Evolutionary conservation across 64 coral and sea anemone species (phyloP).

Genomic region (Pocillopora verrucosa): DNA sequence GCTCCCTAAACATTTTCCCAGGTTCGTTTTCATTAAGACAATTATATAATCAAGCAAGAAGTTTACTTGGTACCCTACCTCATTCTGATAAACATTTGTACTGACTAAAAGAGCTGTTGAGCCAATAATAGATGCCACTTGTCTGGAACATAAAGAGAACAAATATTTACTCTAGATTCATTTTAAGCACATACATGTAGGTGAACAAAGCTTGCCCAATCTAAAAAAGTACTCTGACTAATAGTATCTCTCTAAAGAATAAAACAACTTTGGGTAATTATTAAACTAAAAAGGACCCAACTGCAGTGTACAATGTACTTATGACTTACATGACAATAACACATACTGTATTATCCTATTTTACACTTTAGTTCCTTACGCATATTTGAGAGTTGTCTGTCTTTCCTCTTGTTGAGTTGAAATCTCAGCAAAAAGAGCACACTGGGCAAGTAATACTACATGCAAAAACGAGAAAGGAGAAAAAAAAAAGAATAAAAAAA

Average conservation of each 20-base stretch:
- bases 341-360: not conserved
- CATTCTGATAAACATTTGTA: conserved; percentile 67
- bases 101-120: conserved; percentile 72
- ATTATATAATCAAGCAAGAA: too few relatives aligned
- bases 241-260: too few relatives aligned
- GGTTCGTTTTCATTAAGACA: too few relatives aligned
- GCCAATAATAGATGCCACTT: conserved; percentile 84
- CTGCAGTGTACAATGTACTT: not conserved
- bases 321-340: too few relatives aligned
- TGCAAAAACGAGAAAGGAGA: not conserved
- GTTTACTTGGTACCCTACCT: conserved; percentile 38
- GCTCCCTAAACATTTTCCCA: too few relatives aligned
- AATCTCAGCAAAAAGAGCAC: conserved; percentile 89
- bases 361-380: conserved; percentile 3
- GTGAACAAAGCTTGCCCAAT: too few relatives aligned
- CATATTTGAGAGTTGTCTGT: conserved; percentile 49
- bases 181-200: too few relatives aligned
- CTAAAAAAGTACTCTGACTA: too few relatives aligned
- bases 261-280: too few relatives aligned
- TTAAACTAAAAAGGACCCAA: too few relatives aligned
- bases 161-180: not conserved
- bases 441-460: conserved; percentile 70
- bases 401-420: conserved; percentile 74
- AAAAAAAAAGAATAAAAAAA: too few relatives aligned
- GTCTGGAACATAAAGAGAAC: conserved; percentile 53